Evolutionary conservation across 1,140 invertebrate genomes (phyloP).

Genomic region (Drosophila albomicans): DNA sequence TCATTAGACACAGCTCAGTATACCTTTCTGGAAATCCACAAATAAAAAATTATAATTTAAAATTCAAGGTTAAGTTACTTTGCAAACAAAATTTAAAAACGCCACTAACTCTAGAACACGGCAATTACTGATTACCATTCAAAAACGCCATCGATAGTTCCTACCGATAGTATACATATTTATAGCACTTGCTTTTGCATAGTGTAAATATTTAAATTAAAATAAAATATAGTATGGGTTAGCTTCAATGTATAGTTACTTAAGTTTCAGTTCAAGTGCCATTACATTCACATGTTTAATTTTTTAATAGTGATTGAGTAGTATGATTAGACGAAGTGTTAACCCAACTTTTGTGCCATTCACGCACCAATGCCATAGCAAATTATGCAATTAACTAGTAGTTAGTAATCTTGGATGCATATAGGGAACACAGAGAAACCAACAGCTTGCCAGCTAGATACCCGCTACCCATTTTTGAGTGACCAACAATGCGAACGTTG

Average conservation of each 20-base stretch:
- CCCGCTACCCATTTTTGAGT: too few relatives aligned
- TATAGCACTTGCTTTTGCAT: conserved; percentile 1
- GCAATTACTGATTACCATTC: too few relatives aligned
- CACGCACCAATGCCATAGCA: conserved; percentile 68
- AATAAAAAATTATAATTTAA: too few relatives aligned
- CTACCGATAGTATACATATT: background rate
- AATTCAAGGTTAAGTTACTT: too few relatives aligned
- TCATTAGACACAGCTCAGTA: too few relatives aligned
- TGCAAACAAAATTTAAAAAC: too few relatives aligned
- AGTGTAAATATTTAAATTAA: conserved; percentile 39
- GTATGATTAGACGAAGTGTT: conserved; percentile 40
- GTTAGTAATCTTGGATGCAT: conserved; percentile 53
- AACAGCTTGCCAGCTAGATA: too few relatives aligned
- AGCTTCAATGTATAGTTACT: conserved; percentile 46
- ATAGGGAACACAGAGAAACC: background rate
- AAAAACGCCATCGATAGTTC: too few relatives aligned
- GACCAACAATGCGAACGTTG: too few relatives aligned
- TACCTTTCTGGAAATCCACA: too few relatives aligned
- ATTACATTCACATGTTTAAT: conserved; percentile 53
- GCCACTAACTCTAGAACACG: too few relatives aligned
- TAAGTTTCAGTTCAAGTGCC: conserved; percentile 82
- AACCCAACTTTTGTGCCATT: conserved; percentile 70
- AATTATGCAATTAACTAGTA: conserved; percentile 50
- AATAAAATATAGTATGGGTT: conserved; percentile 37
- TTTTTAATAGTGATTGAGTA: conserved; percentile 29